Base-by-base conservation (phyloP, 2,113 vertebrate genomes). In the Arvicanthis niloticus region DNA sequence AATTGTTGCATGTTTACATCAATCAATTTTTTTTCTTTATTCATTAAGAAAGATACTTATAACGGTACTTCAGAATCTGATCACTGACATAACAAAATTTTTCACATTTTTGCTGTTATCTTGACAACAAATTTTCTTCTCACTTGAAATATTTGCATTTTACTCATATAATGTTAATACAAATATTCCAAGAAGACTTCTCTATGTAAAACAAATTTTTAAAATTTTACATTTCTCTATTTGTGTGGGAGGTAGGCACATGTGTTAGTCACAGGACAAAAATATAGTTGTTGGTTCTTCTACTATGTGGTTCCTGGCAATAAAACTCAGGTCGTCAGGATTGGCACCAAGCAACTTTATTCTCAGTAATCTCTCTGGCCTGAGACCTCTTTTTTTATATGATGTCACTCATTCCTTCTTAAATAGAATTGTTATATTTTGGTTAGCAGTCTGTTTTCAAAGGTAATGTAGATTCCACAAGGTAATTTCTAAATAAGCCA, bases 61-160 rank as follows among this genome's bases (percentile, higher is more conserved):
- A 67, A 67, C 29, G 34, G 15, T 34, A 90, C 17, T 77, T 1
- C n/a, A 42, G 70, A 76, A 80, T 67, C 15, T 51, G 6, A 19
- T 17, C 75, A 51, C 8, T 48, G 42, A 67, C 7, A 91, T 12
- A 91, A 40, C 34, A 84, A 40, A 87, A 51, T 62, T n/a, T 89
- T n/a, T 56, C 31, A 81, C 5, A 67, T 72, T 91, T 91, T 95
- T 4, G 76, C 5, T 94, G 7, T 91, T 42, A 85, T 58, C 4
- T 95, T 94, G 51, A 17, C 89, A 82, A 48, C 19, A 84, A 34
- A 48, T 92, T 96, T 92, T 82, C 21, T 65, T 88, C 77, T 91
- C 37, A 81, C 29, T 58, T 96, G 58, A 95, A 91, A 70, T 93
- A 58, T 45, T 76, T 92, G 95, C 19, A 17, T 95, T 96, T 93